Evolutionary conservation across 2,113 vertebrate genomes (phyloP), one percentile per base, ranked within the genome.

Genomic region (Macquaria ambigua): DNA sequence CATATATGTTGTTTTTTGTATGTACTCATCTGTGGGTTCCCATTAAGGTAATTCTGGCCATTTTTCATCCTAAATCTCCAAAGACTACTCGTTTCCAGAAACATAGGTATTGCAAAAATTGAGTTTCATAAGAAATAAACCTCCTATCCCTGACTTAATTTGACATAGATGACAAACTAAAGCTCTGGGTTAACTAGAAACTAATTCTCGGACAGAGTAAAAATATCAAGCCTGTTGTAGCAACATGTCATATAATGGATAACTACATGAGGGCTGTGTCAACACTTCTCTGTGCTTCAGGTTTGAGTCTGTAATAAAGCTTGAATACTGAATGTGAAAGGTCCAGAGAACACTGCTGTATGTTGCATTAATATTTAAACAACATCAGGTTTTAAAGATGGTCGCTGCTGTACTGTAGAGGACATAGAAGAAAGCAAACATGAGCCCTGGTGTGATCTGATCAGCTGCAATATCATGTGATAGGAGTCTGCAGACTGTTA

Each of bases 171-270:
- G 39, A 23, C 39, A 70, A 34, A 20, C 7, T 31, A 52, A 20
- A 52, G 16, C 48, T 53, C 21, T 43, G 62, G 2, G 25, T 56
- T 14, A n/a, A 68, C 34, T n/a, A 23, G 16, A 3, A 21, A 39
- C 28, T 41, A 55, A 28, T 8, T 7, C 15, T 41, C 41, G 14
- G 10, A 28, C 48, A 21, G 10, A 39, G 41, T 59, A 48, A 39
- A 66, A 58, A 48, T 16, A 56, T 67, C 11, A 67, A n/a, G 52
- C 64, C 11, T 81, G 48, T 80, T 74, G 11, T 31, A 6, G 20
- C n/a, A 72, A 63, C 46, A 52, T 37, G 16, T 69, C 15, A n/a
- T 18, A 14, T 37, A 15, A n/a, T n/a, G 20, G 59, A 12, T 21
- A 37, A 25, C 12, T 14, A 34, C 1, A 61, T 12, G 28, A 34